Conservation (phyloP, 2,797 vertebrate genomes). For the Thalassophryne amazonica region DNA sequence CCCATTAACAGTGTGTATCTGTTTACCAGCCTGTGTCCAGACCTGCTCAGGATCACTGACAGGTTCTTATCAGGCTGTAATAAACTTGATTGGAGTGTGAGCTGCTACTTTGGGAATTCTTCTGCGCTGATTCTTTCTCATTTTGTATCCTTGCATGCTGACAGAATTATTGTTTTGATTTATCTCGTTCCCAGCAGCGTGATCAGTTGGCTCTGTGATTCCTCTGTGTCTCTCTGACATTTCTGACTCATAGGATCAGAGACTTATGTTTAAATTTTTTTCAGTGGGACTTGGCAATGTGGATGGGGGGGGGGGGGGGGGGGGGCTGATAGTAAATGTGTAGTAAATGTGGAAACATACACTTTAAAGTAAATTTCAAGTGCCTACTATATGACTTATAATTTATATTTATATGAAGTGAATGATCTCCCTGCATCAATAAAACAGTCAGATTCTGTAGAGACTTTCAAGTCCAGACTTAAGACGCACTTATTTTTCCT, state of each 20-base stretch:
- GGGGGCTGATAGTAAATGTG: too few species aligned
- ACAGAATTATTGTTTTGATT: constrained; percentile 20
- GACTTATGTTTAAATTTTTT: too few species aligned
- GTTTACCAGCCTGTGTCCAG: background rate
- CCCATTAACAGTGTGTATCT: background rate
- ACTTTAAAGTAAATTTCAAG: too few species aligned
- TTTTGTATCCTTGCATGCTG: constrained; percentile 1
- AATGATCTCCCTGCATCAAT: too few species aligned
- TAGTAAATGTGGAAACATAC: too few species aligned
- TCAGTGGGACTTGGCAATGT: constrained; percentile 1
- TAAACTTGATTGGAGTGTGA: background rate
- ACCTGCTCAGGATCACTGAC: background rate
- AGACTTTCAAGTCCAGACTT: too few species aligned
- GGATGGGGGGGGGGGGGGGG: constrained; percentile 2
- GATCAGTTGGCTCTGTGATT: constrained; percentile 14
- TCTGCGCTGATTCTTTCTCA: constrained; percentile 1
- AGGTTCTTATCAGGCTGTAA: constrained; percentile 15
- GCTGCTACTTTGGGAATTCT: background rate
- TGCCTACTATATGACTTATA: too few species aligned
- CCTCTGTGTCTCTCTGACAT: constrained; percentile 1
- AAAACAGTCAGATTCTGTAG: too few species aligned
- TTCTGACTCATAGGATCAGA: constrained; percentile 41
- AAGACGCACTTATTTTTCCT: too few species aligned
- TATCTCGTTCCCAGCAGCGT: constrained; percentile 27
- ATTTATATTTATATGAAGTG: too few species aligned